Evolutionary conservation across 1,140 invertebrate genomes (phyloP).

Genomic region (Drosophila dunni): DNA sequence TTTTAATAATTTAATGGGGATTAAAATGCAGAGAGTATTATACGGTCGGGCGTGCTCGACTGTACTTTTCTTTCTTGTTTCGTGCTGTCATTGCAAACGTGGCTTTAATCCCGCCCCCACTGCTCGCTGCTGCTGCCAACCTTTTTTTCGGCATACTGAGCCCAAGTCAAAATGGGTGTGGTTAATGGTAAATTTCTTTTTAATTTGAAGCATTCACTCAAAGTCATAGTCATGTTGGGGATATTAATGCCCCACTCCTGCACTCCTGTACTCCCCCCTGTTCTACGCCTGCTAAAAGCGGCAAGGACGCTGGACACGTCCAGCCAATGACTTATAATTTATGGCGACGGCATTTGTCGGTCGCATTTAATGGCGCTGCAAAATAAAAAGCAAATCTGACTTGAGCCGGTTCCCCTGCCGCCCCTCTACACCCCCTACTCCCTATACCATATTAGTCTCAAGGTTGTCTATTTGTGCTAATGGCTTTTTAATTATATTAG

Average conservation of each 20-base stretch:
- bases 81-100: conserved; percentile 45
- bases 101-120: conserved; percentile 52
- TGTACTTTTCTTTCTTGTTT: too few relatives aligned
- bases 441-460: conserved; percentile 40
- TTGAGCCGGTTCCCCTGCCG: neutral
- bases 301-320: conserved; percentile 21
- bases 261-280: too few relatives aligned
- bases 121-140: neutral
- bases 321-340: conserved; percentile 82
- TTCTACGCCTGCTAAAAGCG: too few relatives aligned
- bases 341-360: conserved; percentile 67
- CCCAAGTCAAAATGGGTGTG: conserved; percentile 59
- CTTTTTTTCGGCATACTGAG: conserved; percentile 13
- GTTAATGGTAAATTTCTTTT: conserved; percentile 83
- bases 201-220: conserved; percentile 84
- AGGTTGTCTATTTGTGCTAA: conserved; percentile 69
- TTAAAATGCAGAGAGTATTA: too few relatives aligned
- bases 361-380: conserved; percentile 60
- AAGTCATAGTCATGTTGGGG: conserved; percentile 81
- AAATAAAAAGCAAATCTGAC: conserved; percentile 35
- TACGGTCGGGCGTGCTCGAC: too few relatives aligned
- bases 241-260: conserved; percentile 65
- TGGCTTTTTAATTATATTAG: conserved; percentile 83
- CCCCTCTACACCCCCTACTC: neutral
- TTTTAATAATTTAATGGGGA: too few relatives aligned